Evolutionary conservation across 2,113 vertebrate genomes (phyloP), one percentile per base, ranked within the genome.

Genomic region (Empidonax alnorum): DNA sequence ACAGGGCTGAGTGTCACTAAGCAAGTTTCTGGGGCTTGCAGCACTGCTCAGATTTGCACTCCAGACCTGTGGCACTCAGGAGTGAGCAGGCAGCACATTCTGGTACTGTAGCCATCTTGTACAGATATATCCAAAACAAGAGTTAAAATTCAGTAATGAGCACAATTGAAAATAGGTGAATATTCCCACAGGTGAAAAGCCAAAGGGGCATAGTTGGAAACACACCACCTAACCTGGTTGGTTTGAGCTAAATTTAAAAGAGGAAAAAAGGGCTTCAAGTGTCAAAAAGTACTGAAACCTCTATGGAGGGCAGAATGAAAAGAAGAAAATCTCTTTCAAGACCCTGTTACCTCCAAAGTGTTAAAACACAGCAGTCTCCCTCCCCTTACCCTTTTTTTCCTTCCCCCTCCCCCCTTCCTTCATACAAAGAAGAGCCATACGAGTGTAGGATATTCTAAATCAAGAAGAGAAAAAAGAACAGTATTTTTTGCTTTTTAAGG

Each of bases 1-100:
- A 58, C 46, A 72, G 39, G 37, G 35, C 27, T 46, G 42, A 69
- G 9, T 21, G 10, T 76, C 39, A 24, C 49, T 76, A 49, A 28
- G 23, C 12, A 50, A 56, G 59, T n/a, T 17, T 3, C 56, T 67
- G 75, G 39, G 12, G 25, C 17, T 71, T 0, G 0, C 16, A 81
- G 39, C 77, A 37, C 30, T 20, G 30, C 53, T 79, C 50, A 50
- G 33, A 19, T 31, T 31, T 44, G n/a, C 59, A 78, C 23, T 18
- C 8, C 44, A 37, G 37, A 73, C 35, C 65, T 31, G 35, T 67
- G 56, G 18, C 47, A 75, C 27, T 58, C n/a, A 5, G 41, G n/a
- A 67, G 21, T 1, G 2, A 65, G 44, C 73, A 87, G 30, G 37
- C 41, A 84, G 28, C 21, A 66, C 25, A 7, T 72, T 25, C 35